Evolutionary conservation across 2,888 invertebrate genomes (phyloP).

Genomic region (Stegana nigrithorax): DNA sequence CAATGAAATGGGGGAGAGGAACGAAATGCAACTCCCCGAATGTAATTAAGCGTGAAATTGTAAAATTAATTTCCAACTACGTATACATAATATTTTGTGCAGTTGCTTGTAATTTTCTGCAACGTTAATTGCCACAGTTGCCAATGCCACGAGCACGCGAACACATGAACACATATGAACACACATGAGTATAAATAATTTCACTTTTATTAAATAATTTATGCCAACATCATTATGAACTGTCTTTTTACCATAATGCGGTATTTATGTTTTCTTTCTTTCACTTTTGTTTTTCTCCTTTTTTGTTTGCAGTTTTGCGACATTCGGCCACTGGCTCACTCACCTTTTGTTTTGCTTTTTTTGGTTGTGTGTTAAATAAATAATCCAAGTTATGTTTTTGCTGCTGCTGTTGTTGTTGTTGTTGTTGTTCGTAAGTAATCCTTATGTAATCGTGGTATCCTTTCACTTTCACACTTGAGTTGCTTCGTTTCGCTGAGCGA

Average conservation of each 20-base stretch:
- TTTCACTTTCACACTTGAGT: conserved; percentile 36
- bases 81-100: conserved; percentile 10
- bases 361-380: conserved; percentile 28
- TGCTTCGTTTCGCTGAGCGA: conserved; percentile 31
- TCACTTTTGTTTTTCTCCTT: conserved; percentile 18
- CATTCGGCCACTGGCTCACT: conserved; percentile 36
- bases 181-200: conserved; percentile 5
- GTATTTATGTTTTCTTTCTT: not conserved
- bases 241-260: conserved; percentile 8
- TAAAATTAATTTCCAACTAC: conserved; percentile 17
- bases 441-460: conserved; percentile 50
- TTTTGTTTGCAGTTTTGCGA: conserved; percentile 5
- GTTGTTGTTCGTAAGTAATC: conserved; percentile 43
- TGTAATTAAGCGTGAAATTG: not conserved
- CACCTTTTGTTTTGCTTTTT: conserved; percentile 39
- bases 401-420: conserved; percentile 18
- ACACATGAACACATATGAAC: too few relatives aligned
- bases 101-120: not conserved
- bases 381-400: conserved; percentile 36
- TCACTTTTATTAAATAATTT: conserved; percentile 27
- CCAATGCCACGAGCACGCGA: conserved; percentile 4
- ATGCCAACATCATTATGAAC: conserved; percentile 2
- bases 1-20: not conserved
- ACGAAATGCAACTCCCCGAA: not conserved
- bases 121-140: conserved; percentile 20